Conservation (phyloP, 2,797 vertebrate genomes). For the Silurus aristotelis region DNA sequence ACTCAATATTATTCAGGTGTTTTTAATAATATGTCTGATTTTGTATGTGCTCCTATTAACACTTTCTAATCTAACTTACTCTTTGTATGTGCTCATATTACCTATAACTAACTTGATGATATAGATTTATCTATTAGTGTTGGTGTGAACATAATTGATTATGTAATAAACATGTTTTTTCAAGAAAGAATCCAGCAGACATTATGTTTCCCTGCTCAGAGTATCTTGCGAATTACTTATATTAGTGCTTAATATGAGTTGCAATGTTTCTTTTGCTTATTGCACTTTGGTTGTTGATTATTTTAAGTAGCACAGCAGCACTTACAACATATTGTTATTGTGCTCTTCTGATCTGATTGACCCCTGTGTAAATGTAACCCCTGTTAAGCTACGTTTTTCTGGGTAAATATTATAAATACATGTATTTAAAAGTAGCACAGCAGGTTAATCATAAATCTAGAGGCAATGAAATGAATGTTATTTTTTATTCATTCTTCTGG, state of each 20-base stretch:
- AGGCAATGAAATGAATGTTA: not conserved
- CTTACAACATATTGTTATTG: not conserved
- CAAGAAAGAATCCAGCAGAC: not conserved
- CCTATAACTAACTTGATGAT: not conserved
- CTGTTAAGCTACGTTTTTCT: not conserved
- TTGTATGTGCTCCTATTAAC: no score
- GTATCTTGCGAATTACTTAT: not conserved
- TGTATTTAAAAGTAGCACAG: not conserved
- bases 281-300: constrained; percentile 4
- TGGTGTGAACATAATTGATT: not conserved
- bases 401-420: not conserved
- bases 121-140: not conserved
- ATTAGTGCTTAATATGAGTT: not conserved
- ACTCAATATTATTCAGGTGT: no score
- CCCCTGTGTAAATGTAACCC: not conserved
- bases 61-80: no score
- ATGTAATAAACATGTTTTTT: not conserved
- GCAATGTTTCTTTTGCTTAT: not conserved
- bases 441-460: not conserved
- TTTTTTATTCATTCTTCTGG: not conserved
- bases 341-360: not conserved
- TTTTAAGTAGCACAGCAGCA: not conserved
- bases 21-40: no score
- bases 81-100: not conserved
- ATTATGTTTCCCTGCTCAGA: not conserved